phyloP scores from a whole-genome alignment of 2,113 vertebrate genomes.

The Halichoerus grypus region DNA sequence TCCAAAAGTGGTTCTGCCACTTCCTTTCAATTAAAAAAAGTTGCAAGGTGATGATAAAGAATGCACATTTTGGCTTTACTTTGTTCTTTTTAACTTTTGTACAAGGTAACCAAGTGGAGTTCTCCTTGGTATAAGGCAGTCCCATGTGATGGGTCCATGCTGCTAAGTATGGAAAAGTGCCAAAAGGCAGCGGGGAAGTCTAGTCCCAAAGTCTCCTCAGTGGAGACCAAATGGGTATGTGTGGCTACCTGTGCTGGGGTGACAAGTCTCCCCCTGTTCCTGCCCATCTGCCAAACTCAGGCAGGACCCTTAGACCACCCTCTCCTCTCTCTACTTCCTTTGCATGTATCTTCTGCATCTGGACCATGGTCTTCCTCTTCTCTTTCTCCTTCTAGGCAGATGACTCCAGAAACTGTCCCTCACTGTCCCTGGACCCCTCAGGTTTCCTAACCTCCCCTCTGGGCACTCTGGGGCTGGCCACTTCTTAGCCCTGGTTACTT shows the following conservation, averaged over 20 bases:
- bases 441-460: not conserved
- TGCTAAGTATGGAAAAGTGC: not conserved
- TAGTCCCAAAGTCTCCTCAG: not conserved
- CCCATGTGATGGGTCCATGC: not conserved
- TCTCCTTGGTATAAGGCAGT: not conserved
- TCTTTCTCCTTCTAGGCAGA: not conserved
- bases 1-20: constrained; percentile 98
- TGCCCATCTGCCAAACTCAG: not conserved
- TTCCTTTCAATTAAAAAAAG: constrained; percentile 89
- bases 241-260: not conserved
- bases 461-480: not conserved
- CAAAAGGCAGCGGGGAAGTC: not conserved
- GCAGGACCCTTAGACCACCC: not conserved
- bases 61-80: not conserved
- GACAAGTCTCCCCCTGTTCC: not conserved
- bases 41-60: not conserved
- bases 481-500: not conserved
- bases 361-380: not conserved
- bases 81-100: not conserved
- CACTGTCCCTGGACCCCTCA: not conserved
- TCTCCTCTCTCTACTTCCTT: not conserved
- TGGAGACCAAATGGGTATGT: not conserved
- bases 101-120: not conserved
- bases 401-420: not conserved
- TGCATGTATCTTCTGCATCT: no score